Base-by-base conservation (phyloP, 2,797 vertebrate species). In the Enteromius anoplus region DNA sequence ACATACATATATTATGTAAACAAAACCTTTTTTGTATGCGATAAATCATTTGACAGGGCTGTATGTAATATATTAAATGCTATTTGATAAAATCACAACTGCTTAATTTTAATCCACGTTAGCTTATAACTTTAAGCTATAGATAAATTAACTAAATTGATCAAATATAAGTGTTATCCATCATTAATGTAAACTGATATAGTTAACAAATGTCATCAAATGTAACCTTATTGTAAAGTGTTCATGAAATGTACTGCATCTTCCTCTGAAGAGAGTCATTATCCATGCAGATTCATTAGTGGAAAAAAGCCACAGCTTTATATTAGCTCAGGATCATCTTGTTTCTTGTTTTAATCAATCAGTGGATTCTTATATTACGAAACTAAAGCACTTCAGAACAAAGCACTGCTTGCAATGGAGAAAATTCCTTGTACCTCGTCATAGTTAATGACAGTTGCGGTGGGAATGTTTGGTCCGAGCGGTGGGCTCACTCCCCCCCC, bases 361-460 rank as follows among this genome's bases (percentile, higher is more conserved):
- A 40, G 53, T 49, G 2, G 3, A 53, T 42, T 80, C 9, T 55
- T 55, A 69, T 19, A 37, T 81, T 21, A 71, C 45, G 3, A 68
- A 71, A 19, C 40, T 3, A 71, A 80, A 7, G 66, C 86, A 84
- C 89, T 40, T 75, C 65, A 70, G 76, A 91, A 88, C 86, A 92
- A 92, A 92, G 89, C 90, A 88, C 77, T 89, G 91, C 86, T 89
- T 90, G 88, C 83, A 84, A 87, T 62, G 47, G 64, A 79, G 85
- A 70, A 88, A 55, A 85, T 75, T 91, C 88, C 88, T 90, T 93
- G 73, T 83, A 95, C 95, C 94, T 96, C 92, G 80, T 94, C 92
- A 94, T 94, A 95, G 92, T 90, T 95, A 95, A 95, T 89, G 90
- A 94, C 80, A 91, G 93, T 90, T 89, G 93, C 93, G 88, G 82